Evolutionary conservation across 1,140 invertebrate genomes (phyloP).

Genomic region (Sycophaga agraensis): DNA sequence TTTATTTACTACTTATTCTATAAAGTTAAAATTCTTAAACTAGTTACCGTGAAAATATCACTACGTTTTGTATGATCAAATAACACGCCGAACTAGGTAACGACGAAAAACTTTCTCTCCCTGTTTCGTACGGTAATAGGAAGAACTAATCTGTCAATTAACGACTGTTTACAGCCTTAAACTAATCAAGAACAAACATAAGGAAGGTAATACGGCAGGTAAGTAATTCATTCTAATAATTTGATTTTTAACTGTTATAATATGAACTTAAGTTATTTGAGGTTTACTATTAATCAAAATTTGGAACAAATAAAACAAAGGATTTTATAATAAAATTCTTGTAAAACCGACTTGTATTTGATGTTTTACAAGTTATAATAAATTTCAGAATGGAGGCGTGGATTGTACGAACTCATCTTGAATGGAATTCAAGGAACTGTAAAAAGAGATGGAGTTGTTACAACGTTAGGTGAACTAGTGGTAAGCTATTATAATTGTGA

Average conservation of each 20-base stretch:
- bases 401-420: conserved; percentile 65
- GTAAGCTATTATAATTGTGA: no score
- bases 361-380: conserved; percentile 1
- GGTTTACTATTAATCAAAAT: no score
- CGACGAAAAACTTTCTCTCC: conserved; percentile 34
- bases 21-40: neutral
- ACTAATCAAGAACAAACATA: conserved; percentile 55
- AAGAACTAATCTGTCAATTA: conserved; percentile 50
- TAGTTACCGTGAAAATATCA: conserved; percentile 6
- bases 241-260: no score
- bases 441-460: conserved; percentile 71
- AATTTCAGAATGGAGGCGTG: conserved; percentile 54
- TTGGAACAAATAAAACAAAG: no score
- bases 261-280: no score
- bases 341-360: no score
- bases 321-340: no score
- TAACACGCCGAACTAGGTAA: neutral
- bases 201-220: conserved; percentile 56
- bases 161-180: conserved; percentile 58
- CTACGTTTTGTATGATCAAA: conserved; percentile 34
- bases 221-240: neutral
- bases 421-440: conserved; percentile 69
- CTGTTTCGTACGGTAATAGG: neutral
- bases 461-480: conserved; percentile 67
- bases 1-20: neutral